Conservation (phyloP, 2,113 vertebrate genomes). For the Plotosus lineatus region DNA sequence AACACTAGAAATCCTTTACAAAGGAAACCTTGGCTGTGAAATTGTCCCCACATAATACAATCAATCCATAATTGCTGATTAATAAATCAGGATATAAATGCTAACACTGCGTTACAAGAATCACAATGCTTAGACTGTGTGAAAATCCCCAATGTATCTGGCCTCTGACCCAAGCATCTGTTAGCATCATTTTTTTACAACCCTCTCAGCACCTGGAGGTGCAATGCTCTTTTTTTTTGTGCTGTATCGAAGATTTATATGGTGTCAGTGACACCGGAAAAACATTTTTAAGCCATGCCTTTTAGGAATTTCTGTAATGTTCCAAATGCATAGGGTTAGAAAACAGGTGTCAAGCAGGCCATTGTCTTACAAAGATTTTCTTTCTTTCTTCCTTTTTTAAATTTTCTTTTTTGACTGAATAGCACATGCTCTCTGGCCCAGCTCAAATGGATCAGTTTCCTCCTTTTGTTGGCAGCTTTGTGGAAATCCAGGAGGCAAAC, state of each 20-base stretch:
- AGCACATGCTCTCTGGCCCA: background rate
- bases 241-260: slow-evolving; percentile 47
- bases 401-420: background rate
- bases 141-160: slow-evolving; percentile 15
- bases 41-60: background rate
- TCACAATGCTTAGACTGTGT: slow-evolving; percentile 25
- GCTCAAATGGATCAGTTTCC: background rate
- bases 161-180: slow-evolving; percentile 47
- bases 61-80: background rate
- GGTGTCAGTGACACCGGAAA: slow-evolving; percentile 13
- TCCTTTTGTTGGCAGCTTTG: background rate
- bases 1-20: too few relatives aligned
- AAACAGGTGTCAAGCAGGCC: slow-evolving; percentile 30
- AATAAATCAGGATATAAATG: slow-evolving; percentile 16
- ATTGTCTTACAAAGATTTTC: slow-evolving; percentile 8
- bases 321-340: slow-evolving; percentile 21
- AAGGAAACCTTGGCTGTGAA: background rate
- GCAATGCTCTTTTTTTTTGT: slow-evolving; percentile 19
- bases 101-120: slow-evolving; percentile 39
- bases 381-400: background rate
- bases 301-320: slow-evolving; percentile 34
- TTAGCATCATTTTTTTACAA: slow-evolving; percentile 27
- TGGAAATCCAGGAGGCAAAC: background rate
- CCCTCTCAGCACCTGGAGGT: slow-evolving; percentile 28
- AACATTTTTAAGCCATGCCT: slow-evolving; percentile 15